Conservation (phyloP, 2,888 invertebrate genomes). For the Cataglyphis albicans region DNA sequence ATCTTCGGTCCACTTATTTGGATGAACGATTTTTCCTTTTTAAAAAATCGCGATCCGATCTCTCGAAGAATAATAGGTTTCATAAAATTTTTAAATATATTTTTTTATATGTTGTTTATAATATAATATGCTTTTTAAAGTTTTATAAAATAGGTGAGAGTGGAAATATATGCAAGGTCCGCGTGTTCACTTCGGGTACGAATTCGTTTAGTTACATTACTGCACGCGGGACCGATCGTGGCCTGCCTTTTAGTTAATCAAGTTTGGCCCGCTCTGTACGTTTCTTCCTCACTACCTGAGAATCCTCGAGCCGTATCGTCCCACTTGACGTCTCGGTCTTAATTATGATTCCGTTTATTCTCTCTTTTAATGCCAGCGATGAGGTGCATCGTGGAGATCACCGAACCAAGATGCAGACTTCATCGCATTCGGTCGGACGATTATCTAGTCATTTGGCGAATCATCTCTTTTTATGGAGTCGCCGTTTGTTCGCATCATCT, state of each 20-base stretch:
- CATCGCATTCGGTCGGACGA: slow-evolving; percentile 21
- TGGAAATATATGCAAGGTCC: not conserved
- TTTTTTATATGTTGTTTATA: not conserved
- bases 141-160: not conserved
- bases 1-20: not conserved
- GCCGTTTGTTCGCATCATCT: slow-evolving; percentile 34
- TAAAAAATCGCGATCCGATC: not conserved
- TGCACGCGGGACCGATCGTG: not conserved
- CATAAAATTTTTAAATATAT: not conserved
- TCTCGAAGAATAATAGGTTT: not conserved
- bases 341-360: slow-evolving; percentile 61
- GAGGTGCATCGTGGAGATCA: slow-evolving; percentile 16
- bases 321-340: slow-evolving; percentile 45
- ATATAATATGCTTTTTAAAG: not conserved
- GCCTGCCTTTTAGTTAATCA: not conserved
- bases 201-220: slow-evolving; percentile 6
- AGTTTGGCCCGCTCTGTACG: slow-evolving; percentile 43
- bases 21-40: not conserved
- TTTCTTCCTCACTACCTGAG: slow-evolving; percentile 36
- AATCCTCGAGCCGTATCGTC: slow-evolving; percentile 29
- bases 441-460: slow-evolving; percentile 43
- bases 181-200: not conserved
- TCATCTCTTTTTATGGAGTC: slow-evolving; percentile 26
- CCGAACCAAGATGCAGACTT: slow-evolving; percentile 8
- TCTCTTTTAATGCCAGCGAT: slow-evolving; percentile 33